Base-by-base conservation (phyloP, 2,888 invertebrate genomes). In the Tuta absoluta region DNA sequence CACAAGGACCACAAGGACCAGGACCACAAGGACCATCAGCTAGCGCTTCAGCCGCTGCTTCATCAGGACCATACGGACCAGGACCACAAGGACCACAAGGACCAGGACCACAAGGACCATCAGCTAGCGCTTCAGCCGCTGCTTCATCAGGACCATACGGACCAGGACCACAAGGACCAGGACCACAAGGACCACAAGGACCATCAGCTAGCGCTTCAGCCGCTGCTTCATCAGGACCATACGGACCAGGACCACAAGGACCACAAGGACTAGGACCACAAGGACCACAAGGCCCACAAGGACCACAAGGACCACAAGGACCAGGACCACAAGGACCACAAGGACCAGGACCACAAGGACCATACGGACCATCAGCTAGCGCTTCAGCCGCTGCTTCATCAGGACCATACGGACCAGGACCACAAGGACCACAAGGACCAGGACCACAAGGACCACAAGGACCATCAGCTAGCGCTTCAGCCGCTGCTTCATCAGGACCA, bases 241-340 rank as follows among this genome's bases (percentile, higher is more conserved):
- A 28, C 0, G 59, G 59, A 11, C 59, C 38, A 59, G 51, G 37
- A 12, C 51, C 38, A 63, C 60, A 37, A 12, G 58, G 33, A 57
- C 57, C n/a, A 59, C 19, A 59, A 19, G 59, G 59, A 59, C 17
- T 17, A 56, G 60, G 60, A 45, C 45, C n/a, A n/a, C n/a, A n/a
- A n/a, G n/a, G n/a, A 57, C 57, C 57, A 57, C 5, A 59, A 4
- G 57, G 57, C 33, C 57, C 28, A 57, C 8, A 57, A 2, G 57
- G 57, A 33, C 57, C 56, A 53, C 23, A 53, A 21, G 53, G 57
- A 57, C 57, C 60, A n/a, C 58, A 53, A 38, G 71, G 63, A 61
- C 60, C 65, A 19, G 8, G n/a, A n/a, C 48, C 66, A n/a, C 49
- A 49, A 21, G 62, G 53, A 51, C 57, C 63, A 45, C 28, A 62